Base-by-base conservation (phyloP, 1,140 invertebrate genomes). In the Aphaenogaster rudis region DNA sequence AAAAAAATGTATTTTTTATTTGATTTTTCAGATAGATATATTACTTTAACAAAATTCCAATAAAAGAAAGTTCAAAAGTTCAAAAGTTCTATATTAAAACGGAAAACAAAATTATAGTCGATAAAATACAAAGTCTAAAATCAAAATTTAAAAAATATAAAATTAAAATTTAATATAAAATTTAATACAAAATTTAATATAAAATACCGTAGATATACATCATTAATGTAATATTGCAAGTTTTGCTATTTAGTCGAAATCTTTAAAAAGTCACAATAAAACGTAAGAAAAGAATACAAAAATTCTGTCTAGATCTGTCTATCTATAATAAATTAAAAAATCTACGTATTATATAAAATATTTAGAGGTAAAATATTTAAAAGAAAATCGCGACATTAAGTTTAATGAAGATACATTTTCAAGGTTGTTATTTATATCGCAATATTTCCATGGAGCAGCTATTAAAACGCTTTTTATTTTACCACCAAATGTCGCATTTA, bases 401-500 rank as follows among this genome's bases (percentile, higher is more conserved):
- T 52, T 39, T 15, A 54, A 7, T 6, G 13, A 63, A 76, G 33
- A 45, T 11, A n/a, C 9, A 17, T 15, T 66, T 64, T 39, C 33
- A 50, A 81, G 1, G 9, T n/a, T 13, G n/a, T n/a, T 81, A 57
- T 71, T 81, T 54, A 71, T 52, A 57, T 69, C 45, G 1, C 39
- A 45, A 82, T 28, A 17, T 33, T 42, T 54, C 21, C 42, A 54
- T 15, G 11, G 57, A 45, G 71, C 42, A 36, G 59, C 6, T 42
- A 59, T 48, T 82, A 57, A 82, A 45, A 9, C 69, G 52, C 39
- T 57, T 28, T 81, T 17, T 39, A 61, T 74, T 74, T 50, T 48
- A 74, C 42, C 80, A 39, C 67, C 6, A 74, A 74, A 52, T 48
- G 67, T 84, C 69, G 17, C 54, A 81, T 13, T 67, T 69, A 64